These are phyloP conservation scores for Drosophila repletoides DNA, from an alignment of 1,140 invertebrate species.

Conservation along the genomic window DNA sequence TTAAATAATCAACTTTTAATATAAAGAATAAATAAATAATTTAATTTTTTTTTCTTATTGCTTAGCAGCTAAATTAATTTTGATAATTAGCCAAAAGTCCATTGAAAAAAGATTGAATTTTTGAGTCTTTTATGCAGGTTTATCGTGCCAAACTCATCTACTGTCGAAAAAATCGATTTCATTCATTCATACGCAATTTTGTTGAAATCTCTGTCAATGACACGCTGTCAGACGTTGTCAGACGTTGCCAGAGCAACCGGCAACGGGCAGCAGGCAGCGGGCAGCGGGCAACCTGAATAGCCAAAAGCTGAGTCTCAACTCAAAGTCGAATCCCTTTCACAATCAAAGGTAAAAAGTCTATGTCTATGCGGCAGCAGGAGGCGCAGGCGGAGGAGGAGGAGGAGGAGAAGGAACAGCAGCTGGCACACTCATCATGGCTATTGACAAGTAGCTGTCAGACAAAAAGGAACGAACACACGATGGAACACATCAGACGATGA, in stretches of 20 bases:
- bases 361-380: slow-evolving; percentile 8
- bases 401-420: not conserved
- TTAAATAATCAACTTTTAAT: no score
- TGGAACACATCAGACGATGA: slow-evolving; percentile 17
- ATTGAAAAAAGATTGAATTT: not conserved
- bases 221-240: slow-evolving; percentile 63
- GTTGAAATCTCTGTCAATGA: slow-evolving; percentile 78
- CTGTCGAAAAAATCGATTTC: slow-evolving; percentile 63
- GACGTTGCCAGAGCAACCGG: slow-evolving; percentile 16
- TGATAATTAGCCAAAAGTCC: no score
- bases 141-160: not conserved
- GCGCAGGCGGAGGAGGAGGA: not conserved
- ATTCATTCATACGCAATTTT: slow-evolving; percentile 74
- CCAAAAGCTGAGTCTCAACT: no score
- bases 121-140: no score
- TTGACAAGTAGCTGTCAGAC: slow-evolving; percentile 79
- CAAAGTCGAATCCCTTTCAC: slow-evolving; percentile 21
- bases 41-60: no score
- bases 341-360: not conserved
- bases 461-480: slow-evolving; percentile 16
- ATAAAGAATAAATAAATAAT: no score
- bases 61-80: no score
- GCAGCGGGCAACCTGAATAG: no score
- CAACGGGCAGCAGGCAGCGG: no score
- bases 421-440: slow-evolving; percentile 64